phyloP scores from a whole-genome alignment of 2,888 invertebrate genomes.

The Drosophila nr. fundita region DNA sequence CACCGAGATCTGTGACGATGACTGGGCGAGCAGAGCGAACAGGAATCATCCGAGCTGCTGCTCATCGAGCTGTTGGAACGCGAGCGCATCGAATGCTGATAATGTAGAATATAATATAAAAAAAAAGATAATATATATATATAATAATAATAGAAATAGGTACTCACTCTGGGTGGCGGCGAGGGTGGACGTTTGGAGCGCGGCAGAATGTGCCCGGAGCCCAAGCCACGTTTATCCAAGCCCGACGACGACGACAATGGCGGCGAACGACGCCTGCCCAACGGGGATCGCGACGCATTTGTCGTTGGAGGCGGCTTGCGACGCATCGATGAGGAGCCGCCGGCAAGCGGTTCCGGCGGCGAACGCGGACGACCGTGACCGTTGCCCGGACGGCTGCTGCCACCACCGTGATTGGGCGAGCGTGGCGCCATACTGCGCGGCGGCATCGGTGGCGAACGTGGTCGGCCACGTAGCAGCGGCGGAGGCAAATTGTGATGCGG shows the following conservation, averaged over 20 bases:
- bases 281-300: slow-evolving; percentile 82
- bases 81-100: slow-evolving; percentile 86
- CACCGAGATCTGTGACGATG: slow-evolving; percentile 84
- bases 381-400: slow-evolving; percentile 60
- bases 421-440: slow-evolving; percentile 79
- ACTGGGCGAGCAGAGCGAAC: slow-evolving; percentile 92
- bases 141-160: too few relatives aligned
- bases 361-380: slow-evolving; percentile 82
- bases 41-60: slow-evolving; percentile 93
- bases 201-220: slow-evolving; percentile 79
- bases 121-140: neutral
- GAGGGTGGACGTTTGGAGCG: slow-evolving; percentile 85
- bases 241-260: slow-evolving; percentile 58
- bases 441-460: slow-evolving; percentile 80
- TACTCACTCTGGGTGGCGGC: slow-evolving; percentile 84
- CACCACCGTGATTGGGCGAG: slow-evolving; percentile 74
- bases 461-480: slow-evolving; percentile 73
- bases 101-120: neutral
- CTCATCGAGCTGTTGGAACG: slow-evolving; percentile 91
- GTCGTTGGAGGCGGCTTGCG: slow-evolving; percentile 76
- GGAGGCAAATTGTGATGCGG: slow-evolving; percentile 66
- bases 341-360: slow-evolving; percentile 80
- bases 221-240: slow-evolving; percentile 76
- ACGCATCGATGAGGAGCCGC: slow-evolving; percentile 68
- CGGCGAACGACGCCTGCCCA: slow-evolving; percentile 78